Percentiles rank a stretch among this genome's conserved stretches.
Conservation (phyloP, 1,140 invertebrate genomes). For the Chymomyza costata region DNA sequence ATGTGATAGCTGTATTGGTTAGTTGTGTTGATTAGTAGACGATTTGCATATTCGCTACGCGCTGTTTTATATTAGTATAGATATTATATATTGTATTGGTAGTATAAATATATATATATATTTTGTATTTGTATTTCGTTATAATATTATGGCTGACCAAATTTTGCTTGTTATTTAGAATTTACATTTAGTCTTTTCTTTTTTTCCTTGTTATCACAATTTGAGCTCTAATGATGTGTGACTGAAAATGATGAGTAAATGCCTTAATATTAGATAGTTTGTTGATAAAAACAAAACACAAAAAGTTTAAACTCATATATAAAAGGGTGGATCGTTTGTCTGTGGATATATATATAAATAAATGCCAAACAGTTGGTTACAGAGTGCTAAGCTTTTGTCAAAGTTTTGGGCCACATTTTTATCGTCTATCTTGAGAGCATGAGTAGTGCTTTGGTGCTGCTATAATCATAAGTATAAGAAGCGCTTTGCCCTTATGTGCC, state of each 20-base stretch:
- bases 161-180: constrained; percentile 42
- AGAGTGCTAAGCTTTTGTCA: no score
- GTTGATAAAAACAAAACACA: no score
- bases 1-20: no score
- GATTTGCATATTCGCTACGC: no score
- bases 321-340: constrained; percentile 13
- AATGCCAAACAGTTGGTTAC: constrained; percentile 17
- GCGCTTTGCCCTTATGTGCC: no score
- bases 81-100: constrained; percentile 14
- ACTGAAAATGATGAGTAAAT: constrained; percentile 55
- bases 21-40: no score
- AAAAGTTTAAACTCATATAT: constrained; percentile 36
- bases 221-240: constrained; percentile 54
- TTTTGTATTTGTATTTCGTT: constrained; percentile 8
- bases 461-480: no score
- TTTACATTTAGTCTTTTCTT: constrained; percentile 36
- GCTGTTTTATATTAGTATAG: no score
- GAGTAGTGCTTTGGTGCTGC: no score
- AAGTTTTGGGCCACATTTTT: no score
- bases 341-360: constrained; percentile 25
- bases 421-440: no score
- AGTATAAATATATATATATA: constrained; percentile 1
- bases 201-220: constrained; percentile 18
- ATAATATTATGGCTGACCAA: constrained; percentile 10
- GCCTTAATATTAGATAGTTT: constrained; percentile 37